These are phyloP conservation scores for Daboia siamensis DNA, from an alignment of 2,113 vertebrate genomes.

Conservation along the genomic window DNA sequence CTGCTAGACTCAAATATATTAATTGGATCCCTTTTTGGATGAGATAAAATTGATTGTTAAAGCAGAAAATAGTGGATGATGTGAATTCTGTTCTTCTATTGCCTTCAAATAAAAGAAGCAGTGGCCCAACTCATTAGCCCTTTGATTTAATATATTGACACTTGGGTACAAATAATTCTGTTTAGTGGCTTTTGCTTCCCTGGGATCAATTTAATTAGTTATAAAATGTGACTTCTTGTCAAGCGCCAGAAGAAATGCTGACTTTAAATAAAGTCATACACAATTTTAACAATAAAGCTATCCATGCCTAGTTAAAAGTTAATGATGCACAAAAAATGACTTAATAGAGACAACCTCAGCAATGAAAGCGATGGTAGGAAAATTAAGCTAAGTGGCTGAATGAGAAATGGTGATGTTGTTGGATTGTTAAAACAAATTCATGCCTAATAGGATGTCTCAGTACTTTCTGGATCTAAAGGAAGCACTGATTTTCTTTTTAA, in stretches of 20 bases:
- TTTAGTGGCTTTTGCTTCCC: slow-evolving; percentile 92
- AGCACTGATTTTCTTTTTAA: slow-evolving; percentile 17
- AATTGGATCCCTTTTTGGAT: slow-evolving; percentile 69
- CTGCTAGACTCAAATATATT: slow-evolving; percentile 66
- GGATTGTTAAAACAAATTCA: slow-evolving; percentile 83
- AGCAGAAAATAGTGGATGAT: slow-evolving; percentile 70
- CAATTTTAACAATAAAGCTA: slow-evolving; percentile 97
- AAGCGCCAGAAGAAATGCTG: slow-evolving; percentile 95
- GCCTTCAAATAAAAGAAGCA: slow-evolving; percentile 92
- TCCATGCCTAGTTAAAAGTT: slow-evolving; percentile 92
- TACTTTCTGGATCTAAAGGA: slow-evolving; percentile 46
- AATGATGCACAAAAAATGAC: slow-evolving; percentile 94
- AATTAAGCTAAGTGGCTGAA: slow-evolving; percentile 88
- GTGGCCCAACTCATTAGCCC: slow-evolving; percentile 98
- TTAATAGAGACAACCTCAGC: slow-evolving; percentile 90
- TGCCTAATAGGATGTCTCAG: slow-evolving; percentile 59
- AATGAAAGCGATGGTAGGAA: slow-evolving; percentile 79
- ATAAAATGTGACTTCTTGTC: slow-evolving; percentile 98
- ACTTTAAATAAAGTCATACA: slow-evolving; percentile 94
- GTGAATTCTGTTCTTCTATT: slow-evolving; percentile 77
- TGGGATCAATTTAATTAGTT: slow-evolving; percentile 99
- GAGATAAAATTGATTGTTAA: slow-evolving; percentile 77
- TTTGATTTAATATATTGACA: slow-evolving; percentile 99
- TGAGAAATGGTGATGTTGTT: slow-evolving; percentile 78
- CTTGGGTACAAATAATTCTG: slow-evolving; percentile 96